These are phyloP conservation scores for Notothenia coriiceps DNA, from an alignment of 2,113 vertebrate genomes.

Conservation along the genomic window DNA sequence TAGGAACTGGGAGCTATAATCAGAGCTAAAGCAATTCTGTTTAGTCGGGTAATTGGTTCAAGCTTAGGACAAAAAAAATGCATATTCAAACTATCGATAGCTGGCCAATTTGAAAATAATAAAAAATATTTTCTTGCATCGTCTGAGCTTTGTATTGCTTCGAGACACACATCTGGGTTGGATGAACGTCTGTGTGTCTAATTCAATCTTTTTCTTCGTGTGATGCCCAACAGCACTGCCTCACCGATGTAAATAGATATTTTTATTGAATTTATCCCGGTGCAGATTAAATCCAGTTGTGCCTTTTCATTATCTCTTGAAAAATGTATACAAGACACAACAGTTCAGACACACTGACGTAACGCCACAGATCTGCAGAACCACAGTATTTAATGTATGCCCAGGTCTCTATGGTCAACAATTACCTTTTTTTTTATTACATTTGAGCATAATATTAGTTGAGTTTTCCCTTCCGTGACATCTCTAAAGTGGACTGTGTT, in stretches of 20 bases:
- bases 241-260: slow-evolving; percentile 69
- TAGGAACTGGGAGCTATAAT: slow-evolving; percentile 64
- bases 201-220: slow-evolving; percentile 72
- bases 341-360: not conserved
- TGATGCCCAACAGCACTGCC: slow-evolving; percentile 67
- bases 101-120: slow-evolving; percentile 57
- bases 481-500: slow-evolving; percentile 54
- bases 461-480: slow-evolving; percentile 46
- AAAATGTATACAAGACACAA: slow-evolving; percentile 50
- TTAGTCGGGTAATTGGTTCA: slow-evolving; percentile 69
- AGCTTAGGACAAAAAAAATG: slow-evolving; percentile 42
- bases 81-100: slow-evolving; percentile 45
- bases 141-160: slow-evolving; percentile 52
- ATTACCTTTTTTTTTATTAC: slow-evolving; percentile 60
- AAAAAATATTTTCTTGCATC: slow-evolving; percentile 53
- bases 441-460: slow-evolving; percentile 69
- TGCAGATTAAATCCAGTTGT: slow-evolving; percentile 74
- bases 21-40: slow-evolving; percentile 71
- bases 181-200: slow-evolving; percentile 72
- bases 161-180: slow-evolving; percentile 78
- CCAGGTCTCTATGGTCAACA: slow-evolving; percentile 48
- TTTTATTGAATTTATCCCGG: slow-evolving; percentile 80
- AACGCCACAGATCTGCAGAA: no score
- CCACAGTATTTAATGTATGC: slow-evolving; percentile 43
- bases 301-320: slow-evolving; percentile 73